phyloP scores from a whole-genome alignment of 2,888 invertebrate species.

The Agrochola lychnidis region DNA sequence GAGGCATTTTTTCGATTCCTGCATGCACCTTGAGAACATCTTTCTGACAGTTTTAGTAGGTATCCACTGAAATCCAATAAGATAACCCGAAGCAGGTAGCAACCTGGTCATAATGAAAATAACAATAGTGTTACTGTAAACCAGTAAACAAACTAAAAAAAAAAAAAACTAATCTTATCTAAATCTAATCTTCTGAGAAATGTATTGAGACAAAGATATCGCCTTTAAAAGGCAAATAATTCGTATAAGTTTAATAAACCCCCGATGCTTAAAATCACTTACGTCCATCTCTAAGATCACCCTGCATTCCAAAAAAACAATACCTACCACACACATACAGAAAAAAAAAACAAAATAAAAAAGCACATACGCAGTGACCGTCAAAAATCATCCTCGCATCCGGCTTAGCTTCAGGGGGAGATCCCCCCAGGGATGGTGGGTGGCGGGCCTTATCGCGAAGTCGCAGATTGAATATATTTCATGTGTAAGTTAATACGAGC shows the following conservation, averaged over 20 bases:
- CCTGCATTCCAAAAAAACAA: neutral
- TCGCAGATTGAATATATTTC: constrained; percentile 94
- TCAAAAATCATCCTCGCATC: constrained; percentile 80
- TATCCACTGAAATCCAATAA: neutral
- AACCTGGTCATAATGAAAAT: too few relatives aligned
- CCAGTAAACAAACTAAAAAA: too few relatives aligned
- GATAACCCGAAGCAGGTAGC: neutral
- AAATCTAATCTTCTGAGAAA: neutral
- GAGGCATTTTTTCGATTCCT: neutral
- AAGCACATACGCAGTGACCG: constrained; percentile 78
- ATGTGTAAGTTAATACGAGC: constrained; percentile 88
- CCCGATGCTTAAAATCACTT: neutral
- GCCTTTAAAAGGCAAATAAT: neutral
- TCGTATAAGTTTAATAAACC: neutral
- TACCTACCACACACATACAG: constrained; percentile 2
- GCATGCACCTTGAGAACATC: neutral
- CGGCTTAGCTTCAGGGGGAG: constrained; percentile 75
- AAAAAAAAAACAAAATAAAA: constrained; percentile 60
- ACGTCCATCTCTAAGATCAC: neutral
- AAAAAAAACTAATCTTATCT: neutral
- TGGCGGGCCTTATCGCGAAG: constrained; percentile 90
- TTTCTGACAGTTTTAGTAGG: neutral
- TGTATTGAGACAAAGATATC: neutral
- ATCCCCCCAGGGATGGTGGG: constrained; percentile 58
- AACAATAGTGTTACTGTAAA: neutral